These are phyloP conservation scores for Malurus alboscapulatus DNA, from an alignment of 2,113 vertebrate species.

Conservation along the genomic window DNA sequence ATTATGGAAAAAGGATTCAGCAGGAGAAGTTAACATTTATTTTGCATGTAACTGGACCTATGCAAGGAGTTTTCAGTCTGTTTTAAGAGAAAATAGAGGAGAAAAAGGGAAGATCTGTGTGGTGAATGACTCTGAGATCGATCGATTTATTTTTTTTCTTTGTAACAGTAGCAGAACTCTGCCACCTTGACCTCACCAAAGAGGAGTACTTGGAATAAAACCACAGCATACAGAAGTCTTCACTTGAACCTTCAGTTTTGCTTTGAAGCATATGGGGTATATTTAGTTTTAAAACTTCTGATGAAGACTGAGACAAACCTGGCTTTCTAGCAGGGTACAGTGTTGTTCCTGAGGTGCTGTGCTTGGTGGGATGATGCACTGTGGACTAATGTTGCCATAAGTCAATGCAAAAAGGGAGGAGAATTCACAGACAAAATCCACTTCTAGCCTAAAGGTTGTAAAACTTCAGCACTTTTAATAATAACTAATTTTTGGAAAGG, in stretches of 20 bases:
- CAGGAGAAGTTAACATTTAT: background rate
- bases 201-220: constrained; percentile 52
- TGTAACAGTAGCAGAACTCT: constrained; percentile 56
- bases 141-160: constrained; percentile 39
- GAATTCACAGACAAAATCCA: background rate
- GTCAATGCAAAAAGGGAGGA: background rate
- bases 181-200: constrained; percentile 43
- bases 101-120: background rate
- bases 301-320: constrained; percentile 34
- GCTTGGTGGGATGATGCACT: background rate
- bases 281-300: constrained; percentile 40
- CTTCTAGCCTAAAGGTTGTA: background rate
- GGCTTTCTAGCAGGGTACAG: constrained; percentile 11
- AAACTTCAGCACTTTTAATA: background rate
- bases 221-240: constrained; percentile 46
- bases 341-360: constrained; percentile 17
- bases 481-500: background rate
- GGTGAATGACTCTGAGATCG: constrained; percentile 21
- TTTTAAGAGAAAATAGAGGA: background rate
- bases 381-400: background rate
- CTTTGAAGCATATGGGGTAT: constrained; percentile 47
- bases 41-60: constrained; percentile 15
- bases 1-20: background rate
- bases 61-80: background rate
- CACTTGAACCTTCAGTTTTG: constrained; percentile 45